phyloP scores from a whole-genome alignment of 2,797 vertebrate species.

The Pipistrellus kuhlii region DNA sequence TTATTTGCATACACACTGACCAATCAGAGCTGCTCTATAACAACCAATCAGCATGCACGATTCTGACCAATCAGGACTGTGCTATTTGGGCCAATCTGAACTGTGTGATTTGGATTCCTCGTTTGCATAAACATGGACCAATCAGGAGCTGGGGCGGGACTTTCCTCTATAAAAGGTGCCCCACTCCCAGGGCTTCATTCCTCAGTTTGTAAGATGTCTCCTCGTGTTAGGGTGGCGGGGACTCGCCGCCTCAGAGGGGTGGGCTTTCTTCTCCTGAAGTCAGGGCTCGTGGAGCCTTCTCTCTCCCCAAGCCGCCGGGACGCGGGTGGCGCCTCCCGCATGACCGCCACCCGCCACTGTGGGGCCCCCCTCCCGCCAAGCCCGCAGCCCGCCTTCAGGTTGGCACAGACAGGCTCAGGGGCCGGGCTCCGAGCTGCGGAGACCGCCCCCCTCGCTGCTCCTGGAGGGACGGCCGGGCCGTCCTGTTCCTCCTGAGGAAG shows the following conservation, averaged over 20 bases:
- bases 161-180: neutral
- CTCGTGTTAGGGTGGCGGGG: fast-evolving
- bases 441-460: neutral
- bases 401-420: neutral
- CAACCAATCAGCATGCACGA: neutral
- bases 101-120: neutral
- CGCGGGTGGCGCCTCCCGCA: fast-evolving
- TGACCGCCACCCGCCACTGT: fast-evolving
- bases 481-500: neutral
- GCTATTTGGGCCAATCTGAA: neutral
- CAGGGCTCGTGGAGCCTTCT: fast-evolving
- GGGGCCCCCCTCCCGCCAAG: neutral
- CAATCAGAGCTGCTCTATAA: neutral
- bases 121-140: neutral
- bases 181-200: too few relatives aligned
- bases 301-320: neutral
- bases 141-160: neutral
- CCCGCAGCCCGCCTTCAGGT: neutral
- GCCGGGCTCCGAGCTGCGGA: neutral
- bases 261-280: neutral
- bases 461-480: neutral
- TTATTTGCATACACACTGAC: neutral
- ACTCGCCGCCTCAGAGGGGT: neutral
- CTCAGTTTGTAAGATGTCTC: fast-evolving
- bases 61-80: neutral